Base-by-base conservation (phyloP, 2,797 vertebrate species). In the Smutsia gigantea region DNA sequence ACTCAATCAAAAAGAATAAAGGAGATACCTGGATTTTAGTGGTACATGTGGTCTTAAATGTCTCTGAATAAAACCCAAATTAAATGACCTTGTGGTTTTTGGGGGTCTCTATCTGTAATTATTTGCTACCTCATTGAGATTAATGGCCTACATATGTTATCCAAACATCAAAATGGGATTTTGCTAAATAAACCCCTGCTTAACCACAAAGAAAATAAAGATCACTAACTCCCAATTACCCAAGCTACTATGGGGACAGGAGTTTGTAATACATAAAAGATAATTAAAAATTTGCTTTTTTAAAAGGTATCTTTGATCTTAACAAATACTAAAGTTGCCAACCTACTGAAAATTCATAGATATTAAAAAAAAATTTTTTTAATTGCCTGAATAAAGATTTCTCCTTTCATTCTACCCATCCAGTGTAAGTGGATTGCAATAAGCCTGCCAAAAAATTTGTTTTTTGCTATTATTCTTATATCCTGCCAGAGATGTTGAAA, bases 111-210 rank as follows among this genome's bases (percentile, higher is more conserved):
- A 79, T 11, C 61, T 72, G 64, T 17, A 89, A 71, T 87, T 87
- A 89, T 78, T 14, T 94, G 31, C 15, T 49, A 78, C 31, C 49
- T 83, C 31, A 86, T 4, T 39, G 18, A 87, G 31, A 84, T 81
- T 93, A 90, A 2, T 87, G 75, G 39, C 2, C 57, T 49, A 51
- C 29, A 23, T 34, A 39, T 19, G 39, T 79, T 53, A 72, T 68
- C 31, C 15, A 81, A 83, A 92, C 69, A 82, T 19, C 59, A 94
- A 77, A 51, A 69, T 74, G 2, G 9, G 25, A 87, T 92, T 87
- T 90, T 92, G 79, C 89, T 79, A 87, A 81, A n/a, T 64, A 37
- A 96, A 92, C 84, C 69, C 71, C 29, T 87, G 53, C 39, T 92
- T 81, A 74, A 59, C 34, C 15, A 90, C 64, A 90, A 95, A 84